Evolutionary conservation across 2,113 vertebrate genomes (phyloP).

Genomic region (Amblyornis subalaris): DNA sequence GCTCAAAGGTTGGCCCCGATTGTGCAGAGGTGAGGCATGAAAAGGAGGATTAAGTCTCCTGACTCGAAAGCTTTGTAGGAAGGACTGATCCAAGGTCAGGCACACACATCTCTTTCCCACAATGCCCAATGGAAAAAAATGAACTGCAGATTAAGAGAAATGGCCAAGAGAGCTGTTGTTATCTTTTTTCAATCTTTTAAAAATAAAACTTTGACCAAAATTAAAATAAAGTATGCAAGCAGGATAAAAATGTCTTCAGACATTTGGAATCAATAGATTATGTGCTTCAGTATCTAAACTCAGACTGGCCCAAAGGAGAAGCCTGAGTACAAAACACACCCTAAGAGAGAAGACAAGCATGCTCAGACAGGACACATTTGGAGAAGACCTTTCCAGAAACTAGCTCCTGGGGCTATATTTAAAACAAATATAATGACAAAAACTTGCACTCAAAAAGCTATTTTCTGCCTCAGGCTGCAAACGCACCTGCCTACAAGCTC

Average conservation of each 20-base stretch:
- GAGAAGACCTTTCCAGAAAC: background rate
- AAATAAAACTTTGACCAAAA: background rate
- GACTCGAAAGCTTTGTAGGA: conserved; percentile 29
- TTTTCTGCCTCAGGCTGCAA: background rate
- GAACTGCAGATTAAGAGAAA: background rate
- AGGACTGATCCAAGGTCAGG: conserved; percentile 54
- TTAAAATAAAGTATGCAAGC: background rate
- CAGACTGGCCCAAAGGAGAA: background rate
- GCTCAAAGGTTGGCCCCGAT: conserved; percentile 32
- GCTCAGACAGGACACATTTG: background rate
- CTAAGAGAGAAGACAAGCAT: background rate
- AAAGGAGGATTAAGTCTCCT: conserved; percentile 56
- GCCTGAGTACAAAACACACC: background rate
- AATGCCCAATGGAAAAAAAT: background rate
- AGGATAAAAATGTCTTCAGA: background rate
- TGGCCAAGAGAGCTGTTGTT: background rate
- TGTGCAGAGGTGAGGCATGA: conserved; percentile 53
- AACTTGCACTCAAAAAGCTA: background rate
- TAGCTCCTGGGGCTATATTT: background rate
- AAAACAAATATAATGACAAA: background rate
- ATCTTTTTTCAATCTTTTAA: background rate
- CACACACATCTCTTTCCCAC: conserved; percentile 6
- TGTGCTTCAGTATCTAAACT: background rate
- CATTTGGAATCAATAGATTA: background rate
- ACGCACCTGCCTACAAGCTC: background rate